A percentile compares a stretch with the other conserved stretches of the same genome.
Evolutionary conservation across 2,888 invertebrate genomes (phyloP).

Genomic region (Smittia sp.): DNA sequence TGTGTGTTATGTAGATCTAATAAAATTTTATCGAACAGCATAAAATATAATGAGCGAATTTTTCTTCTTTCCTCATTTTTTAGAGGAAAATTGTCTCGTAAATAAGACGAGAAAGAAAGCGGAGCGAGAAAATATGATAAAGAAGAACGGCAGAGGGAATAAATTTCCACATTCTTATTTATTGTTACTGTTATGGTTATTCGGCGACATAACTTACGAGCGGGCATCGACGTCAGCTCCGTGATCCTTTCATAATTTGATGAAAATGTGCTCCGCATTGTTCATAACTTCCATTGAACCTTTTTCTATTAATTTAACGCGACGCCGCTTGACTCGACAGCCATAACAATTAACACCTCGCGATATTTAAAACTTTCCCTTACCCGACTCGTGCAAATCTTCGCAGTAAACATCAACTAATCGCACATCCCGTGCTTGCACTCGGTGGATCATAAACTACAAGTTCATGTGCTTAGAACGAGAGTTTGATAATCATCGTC

Average conservation of each 20-base stretch:
- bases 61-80: slow-evolving; percentile 5
- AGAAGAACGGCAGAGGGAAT: slow-evolving; percentile 24
- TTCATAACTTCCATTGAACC: no score
- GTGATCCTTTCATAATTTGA: not conserved
- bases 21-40: slow-evolving; percentile 38
- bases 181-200: slow-evolving; percentile 40
- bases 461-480: not conserved
- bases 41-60: slow-evolving; percentile 39
- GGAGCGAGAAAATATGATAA: slow-evolving; percentile 31
- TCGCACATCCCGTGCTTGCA: not conserved
- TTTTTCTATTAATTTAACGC: no score
- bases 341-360: not conserved
- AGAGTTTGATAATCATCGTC: slow-evolving; percentile 20
- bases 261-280: not conserved
- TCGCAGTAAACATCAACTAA: not conserved
- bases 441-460: not conserved
- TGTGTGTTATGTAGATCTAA: slow-evolving; percentile 28
- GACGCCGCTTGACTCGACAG: no score
- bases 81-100: slow-evolving; percentile 29
- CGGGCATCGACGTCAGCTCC: not conserved
- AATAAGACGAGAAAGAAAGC: slow-evolving; percentile 26
- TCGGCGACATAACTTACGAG: not conserved
- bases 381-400: no score
- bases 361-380: not conserved
- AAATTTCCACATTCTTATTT: slow-evolving; percentile 39